Conservation (phyloP, 2,888 invertebrate species). For the Lithophane semibrunnea region DNA sequence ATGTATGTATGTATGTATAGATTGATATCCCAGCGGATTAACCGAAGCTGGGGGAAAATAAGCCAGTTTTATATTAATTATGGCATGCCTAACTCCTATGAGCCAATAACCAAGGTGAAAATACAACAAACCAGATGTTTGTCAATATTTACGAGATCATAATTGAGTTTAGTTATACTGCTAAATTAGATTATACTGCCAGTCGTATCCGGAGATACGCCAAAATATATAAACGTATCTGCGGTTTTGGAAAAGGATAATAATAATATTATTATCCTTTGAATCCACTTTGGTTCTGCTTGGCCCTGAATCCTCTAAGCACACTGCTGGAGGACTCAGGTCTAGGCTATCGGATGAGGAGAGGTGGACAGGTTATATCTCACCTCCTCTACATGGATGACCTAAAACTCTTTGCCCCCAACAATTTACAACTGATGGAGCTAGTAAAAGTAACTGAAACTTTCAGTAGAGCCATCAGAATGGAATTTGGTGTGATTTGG, state of each 20-base stretch:
- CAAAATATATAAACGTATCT: background rate
- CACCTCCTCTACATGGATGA: no score
- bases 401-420: no score
- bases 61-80: constrained; percentile 9
- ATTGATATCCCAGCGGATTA: background rate
- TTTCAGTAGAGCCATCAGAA: no score
- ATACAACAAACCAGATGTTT: constrained; percentile 20
- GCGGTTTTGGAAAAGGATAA: background rate
- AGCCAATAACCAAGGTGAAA: background rate
- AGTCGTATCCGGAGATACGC: constrained; percentile 14
- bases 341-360: no score
- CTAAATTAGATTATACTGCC: constrained; percentile 22
- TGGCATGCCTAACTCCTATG: background rate
- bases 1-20: no score
- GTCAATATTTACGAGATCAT: constrained; percentile 34
- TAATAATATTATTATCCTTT: constrained; percentile 12
- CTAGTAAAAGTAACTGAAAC: no score
- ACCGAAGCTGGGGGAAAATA: background rate
- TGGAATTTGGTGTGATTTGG: no score
- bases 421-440: no score
- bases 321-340: no score
- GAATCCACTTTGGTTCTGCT: no score
- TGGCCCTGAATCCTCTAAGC: no score
- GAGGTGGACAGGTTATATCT: no score
- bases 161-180: constrained; percentile 39